Evolutionary conservation across 2,113 vertebrate genomes (phyloP).

Genomic region (Corydoras maculifer): DNA sequence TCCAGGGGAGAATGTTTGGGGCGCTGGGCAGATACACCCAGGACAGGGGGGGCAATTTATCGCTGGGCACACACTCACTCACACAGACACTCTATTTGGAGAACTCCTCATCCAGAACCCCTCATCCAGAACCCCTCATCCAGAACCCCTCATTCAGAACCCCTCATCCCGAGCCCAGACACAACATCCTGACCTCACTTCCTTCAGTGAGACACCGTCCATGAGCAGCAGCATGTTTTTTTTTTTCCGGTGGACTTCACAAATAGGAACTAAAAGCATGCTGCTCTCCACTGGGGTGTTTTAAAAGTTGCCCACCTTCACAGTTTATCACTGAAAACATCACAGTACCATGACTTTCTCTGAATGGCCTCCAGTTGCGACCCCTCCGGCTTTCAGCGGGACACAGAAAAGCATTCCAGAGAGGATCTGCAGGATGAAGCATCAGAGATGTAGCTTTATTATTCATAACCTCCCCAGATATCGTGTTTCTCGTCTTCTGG

Average conservation of each 20-base stretch:
- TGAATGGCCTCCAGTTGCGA: slow-evolving; percentile 21
- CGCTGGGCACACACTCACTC: no score
- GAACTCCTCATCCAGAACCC: no score
- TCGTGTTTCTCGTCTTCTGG: no score
- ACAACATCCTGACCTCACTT: not conserved
- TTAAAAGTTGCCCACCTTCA: slow-evolving; percentile 50
- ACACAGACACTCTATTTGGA: no score
- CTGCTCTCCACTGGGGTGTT: slow-evolving; percentile 38
- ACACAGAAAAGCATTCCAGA: slow-evolving; percentile 38
- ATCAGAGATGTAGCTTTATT: slow-evolving; percentile 37
- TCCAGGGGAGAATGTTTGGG: no score
- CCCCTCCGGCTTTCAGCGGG: slow-evolving; percentile 12
- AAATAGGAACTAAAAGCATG: slow-evolving; percentile 48
- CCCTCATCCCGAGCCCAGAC: slow-evolving; percentile 15
- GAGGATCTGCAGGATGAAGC: slow-evolving; percentile 35
- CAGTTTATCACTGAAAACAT: slow-evolving; percentile 44
- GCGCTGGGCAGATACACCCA: no score
- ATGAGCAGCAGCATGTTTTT: slow-evolving; percentile 29
- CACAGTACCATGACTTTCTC: slow-evolving; percentile 39
- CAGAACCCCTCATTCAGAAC: not conserved
- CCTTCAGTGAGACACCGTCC: slow-evolving; percentile 25
- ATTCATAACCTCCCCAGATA: slow-evolving; percentile 30
- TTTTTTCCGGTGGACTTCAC: slow-evolving; percentile 43
- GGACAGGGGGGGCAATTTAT: no score
- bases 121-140: no score